phyloP scores from a whole-genome alignment of 2,797 vertebrate genomes.

The Hirundo rustica region DNA sequence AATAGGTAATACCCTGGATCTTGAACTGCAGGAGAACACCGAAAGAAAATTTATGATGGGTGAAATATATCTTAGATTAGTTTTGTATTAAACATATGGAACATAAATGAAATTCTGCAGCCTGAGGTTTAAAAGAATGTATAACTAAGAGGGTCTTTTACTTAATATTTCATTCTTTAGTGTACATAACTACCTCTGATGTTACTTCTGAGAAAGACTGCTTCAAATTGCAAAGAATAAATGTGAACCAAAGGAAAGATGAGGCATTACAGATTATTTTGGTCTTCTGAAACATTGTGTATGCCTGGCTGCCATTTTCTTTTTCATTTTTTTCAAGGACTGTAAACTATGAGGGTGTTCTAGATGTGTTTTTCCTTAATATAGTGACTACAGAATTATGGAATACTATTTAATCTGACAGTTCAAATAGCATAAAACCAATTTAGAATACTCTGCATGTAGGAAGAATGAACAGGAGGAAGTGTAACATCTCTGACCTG shows the following conservation, averaged over 20 bases:
- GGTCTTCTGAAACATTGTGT: not conserved
- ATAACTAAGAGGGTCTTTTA: not conserved
- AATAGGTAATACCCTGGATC: not conserved
- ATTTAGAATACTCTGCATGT: not conserved
- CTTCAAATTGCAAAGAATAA: not conserved
- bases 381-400: not conserved
- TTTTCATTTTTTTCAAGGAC: too few species aligned
- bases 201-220: not conserved
- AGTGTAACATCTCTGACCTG: not conserved
- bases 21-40: not conserved
- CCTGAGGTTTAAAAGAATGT: not conserved
- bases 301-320: not conserved
- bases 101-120: not conserved
- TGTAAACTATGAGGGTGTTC: not conserved
- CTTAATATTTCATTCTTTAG: not conserved
- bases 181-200: not conserved
- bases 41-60: not conserved
- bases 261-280: not conserved
- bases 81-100: not conserved
- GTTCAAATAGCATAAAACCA: not conserved
- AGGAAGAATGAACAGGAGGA: not conserved
- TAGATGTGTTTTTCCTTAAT: not conserved
- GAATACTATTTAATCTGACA: not conserved
- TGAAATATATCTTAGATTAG: not conserved
- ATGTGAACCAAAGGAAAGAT: not conserved